Evolutionary conservation across 2,797 vertebrate genomes (phyloP).

Genomic region (Hypotaenidia philippensis): DNA sequence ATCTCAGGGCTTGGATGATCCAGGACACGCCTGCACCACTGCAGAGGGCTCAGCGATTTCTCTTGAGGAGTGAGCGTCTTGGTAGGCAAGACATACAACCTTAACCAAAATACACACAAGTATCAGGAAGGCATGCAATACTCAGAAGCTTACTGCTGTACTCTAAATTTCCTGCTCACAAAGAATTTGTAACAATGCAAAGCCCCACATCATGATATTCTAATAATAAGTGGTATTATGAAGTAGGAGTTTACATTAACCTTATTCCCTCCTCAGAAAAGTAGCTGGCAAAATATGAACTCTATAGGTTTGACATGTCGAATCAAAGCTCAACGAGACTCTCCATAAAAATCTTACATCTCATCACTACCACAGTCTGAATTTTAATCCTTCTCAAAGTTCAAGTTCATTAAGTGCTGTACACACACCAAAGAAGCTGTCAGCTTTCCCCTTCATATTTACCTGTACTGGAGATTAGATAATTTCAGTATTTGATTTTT

Average conservation of each 20-base stretch:
- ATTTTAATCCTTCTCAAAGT: not conserved
- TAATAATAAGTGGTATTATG: not conserved
- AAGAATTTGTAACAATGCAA: not conserved
- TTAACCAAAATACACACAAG: conserved; percentile 78
- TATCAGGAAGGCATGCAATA: not conserved
- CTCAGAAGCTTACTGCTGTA: not conserved
- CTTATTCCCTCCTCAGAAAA: not conserved
- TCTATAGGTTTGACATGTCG: rapidly evolving
- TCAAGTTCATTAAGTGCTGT: not conserved
- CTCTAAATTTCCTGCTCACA: not conserved
- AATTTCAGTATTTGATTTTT: not conserved
- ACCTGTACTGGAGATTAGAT: not conserved
- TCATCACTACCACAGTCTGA: not conserved
- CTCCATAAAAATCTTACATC: not conserved
- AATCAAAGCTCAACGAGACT: not conserved
- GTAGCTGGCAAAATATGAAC: not conserved
- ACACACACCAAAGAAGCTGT: not conserved
- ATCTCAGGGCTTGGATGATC: conserved; percentile 94
- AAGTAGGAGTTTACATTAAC: not conserved
- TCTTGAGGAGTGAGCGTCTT: conserved; percentile 81
- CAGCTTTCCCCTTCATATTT: not conserved
- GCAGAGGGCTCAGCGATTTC: conserved; percentile 86
- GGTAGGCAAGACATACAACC: conserved; percentile 91
- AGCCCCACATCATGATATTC: not conserved
- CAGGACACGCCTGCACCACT: conserved; percentile 96